phyloP scores from a whole-genome alignment of 2,113 vertebrate species.

The Pteronura brasiliensis region DNA sequence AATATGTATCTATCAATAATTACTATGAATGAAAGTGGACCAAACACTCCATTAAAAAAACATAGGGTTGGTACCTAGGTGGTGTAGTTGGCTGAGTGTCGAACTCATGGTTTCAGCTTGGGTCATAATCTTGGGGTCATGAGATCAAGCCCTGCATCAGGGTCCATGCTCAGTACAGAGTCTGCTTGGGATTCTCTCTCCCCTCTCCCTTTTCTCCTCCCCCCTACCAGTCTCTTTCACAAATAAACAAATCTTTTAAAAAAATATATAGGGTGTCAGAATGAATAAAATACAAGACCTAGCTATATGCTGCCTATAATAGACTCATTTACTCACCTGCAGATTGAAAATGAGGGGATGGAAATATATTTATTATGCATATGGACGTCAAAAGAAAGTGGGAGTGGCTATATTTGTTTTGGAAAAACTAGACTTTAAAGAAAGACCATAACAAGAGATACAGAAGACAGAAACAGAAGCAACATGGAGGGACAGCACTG shows the following conservation, averaged over 20 bases:
- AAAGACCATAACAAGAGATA: neutral
- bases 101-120: too few relatives aligned
- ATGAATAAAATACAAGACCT: neutral
- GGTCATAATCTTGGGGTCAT: too few relatives aligned
- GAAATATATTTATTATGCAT: neutral
- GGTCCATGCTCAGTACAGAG: too few relatives aligned
- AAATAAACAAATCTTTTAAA: neutral
- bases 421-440: neutral
- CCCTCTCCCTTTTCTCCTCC: neutral
- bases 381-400: neutral
- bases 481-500: neutral
- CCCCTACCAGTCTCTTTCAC: neutral
- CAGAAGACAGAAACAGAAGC: neutral
- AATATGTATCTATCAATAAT: too few relatives aligned
- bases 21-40: too few relatives aligned
- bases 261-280: neutral
- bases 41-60: too few relatives aligned
- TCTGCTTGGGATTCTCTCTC: neutral
- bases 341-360: neutral
- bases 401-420: neutral
- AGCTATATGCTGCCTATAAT: neutral
- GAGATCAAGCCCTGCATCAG: too few relatives aligned
- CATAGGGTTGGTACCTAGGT: too few relatives aligned
- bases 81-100: too few relatives aligned
- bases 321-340: neutral